phyloP scores from a whole-genome alignment of 2,797 vertebrate species.

The Triplophysa yarkandensis region DNA sequence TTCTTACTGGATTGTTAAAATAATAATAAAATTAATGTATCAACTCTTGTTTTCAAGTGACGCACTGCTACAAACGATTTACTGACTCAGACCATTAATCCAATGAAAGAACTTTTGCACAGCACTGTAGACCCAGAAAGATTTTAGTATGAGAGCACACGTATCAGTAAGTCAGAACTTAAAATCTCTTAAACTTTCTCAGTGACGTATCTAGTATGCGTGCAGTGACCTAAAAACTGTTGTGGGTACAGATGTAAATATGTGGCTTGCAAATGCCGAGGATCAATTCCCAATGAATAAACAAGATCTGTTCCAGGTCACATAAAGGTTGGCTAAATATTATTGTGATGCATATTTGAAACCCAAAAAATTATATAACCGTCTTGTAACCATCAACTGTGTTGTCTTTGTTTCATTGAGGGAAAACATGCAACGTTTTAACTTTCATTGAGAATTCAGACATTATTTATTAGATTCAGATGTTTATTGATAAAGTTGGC shows the following conservation, averaged over 20 bases:
- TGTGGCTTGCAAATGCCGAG: not conserved
- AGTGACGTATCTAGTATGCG: not conserved
- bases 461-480: constrained; percentile 20
- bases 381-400: too few species aligned
- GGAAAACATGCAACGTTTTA: too few species aligned
- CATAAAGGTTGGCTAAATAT: not conserved
- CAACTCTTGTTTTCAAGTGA: too few species aligned
- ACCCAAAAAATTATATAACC: too few species aligned
- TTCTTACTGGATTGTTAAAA: too few species aligned
- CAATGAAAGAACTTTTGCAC: too few species aligned
- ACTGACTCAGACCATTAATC: too few species aligned
- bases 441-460: constrained; percentile 15
- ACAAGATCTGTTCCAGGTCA: not conserved
- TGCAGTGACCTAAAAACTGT: constrained; percentile 3
- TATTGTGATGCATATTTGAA: not conserved
- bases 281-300: not conserved
- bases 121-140: too few species aligned
- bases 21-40: too few species aligned
- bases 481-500: constrained; percentile 29
- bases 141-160: not conserved
- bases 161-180: not conserved
- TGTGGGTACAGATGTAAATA: not conserved
- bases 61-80: too few species aligned
- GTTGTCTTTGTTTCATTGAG: too few species aligned
- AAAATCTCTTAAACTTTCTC: not conserved